A percentile compares a stretch with the other conserved stretches of the same genome.
Evolutionary conservation across 2,797 vertebrate genomes (phyloP).

Genomic region (Arctocebus calabarensis): DNA sequence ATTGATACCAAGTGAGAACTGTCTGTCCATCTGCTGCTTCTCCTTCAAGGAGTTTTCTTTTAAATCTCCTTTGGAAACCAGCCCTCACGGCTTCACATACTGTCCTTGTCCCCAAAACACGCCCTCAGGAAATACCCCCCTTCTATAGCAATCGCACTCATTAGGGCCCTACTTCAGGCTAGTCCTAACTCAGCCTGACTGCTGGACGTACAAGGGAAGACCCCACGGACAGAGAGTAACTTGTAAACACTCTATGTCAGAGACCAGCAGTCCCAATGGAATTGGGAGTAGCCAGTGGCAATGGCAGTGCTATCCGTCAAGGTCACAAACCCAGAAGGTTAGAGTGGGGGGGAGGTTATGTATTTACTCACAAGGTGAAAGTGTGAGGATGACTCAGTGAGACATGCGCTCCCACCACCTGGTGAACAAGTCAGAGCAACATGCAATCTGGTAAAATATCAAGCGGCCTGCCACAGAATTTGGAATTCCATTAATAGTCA

Average conservation of each 20-base stretch:
- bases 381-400: rapidly evolving
- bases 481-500: background rate
- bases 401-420: rapidly evolving
- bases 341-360: background rate
- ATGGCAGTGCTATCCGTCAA: background rate
- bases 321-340: background rate
- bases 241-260: rapidly evolving
- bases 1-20: background rate
- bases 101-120: background rate
- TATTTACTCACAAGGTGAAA: background rate
- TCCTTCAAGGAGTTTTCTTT: background rate
- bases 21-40: background rate
- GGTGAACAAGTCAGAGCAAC: background rate
- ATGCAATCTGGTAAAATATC: background rate
- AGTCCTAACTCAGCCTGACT: background rate
- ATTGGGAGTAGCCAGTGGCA: background rate
- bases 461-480: background rate
- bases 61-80: background rate
- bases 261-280: background rate
- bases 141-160: background rate
- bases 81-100: background rate
- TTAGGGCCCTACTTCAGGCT: background rate
- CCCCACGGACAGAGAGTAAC: background rate
- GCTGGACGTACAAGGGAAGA: background rate
- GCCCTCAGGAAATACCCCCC: background rate